phyloP scores from a whole-genome alignment of 1,140 invertebrate genomes.

The Aphis gossypii region DNA sequence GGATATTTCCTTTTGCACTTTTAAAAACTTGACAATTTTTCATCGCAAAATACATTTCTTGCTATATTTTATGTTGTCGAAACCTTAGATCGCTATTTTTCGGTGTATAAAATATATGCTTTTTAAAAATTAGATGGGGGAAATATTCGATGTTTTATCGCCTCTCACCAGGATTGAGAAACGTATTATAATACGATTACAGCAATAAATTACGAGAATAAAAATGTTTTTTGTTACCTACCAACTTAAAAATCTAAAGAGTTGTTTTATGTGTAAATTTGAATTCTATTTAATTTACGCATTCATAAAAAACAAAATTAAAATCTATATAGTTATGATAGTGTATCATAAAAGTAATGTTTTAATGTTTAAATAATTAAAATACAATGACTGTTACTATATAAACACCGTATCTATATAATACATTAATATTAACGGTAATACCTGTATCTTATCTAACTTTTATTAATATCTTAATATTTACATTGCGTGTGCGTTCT shows the following conservation, averaged over 20 bases:
- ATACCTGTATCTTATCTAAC: too few relatives aligned
- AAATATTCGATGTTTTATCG: constrained; percentile 20
- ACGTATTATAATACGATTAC: constrained; percentile 4
- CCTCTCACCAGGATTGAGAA: background rate
- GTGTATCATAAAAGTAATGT: background rate
- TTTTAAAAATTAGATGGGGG: background rate
- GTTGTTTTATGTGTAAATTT: background rate
- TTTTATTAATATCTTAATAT: too few relatives aligned
- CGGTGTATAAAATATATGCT: background rate
- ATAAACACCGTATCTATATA: too few relatives aligned
- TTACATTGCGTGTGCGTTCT: too few relatives aligned
- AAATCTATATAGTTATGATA: background rate
- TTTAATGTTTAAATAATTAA: background rate
- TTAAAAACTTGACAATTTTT: constrained; percentile 41
- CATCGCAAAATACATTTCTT: background rate
- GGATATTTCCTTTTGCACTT: background rate
- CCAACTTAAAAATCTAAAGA: background rate
- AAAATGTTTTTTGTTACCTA: background rate
- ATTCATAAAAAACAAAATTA: background rate
- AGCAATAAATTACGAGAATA: background rate
- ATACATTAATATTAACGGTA: too few relatives aligned
- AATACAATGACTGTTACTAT: background rate
- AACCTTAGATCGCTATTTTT: background rate
- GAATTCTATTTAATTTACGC: background rate
- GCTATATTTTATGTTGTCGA: constrained; percentile 27